Evolutionary conservation across 2,888 invertebrate genomes (phyloP).

Genomic region (Standfussiana lucernea): DNA sequence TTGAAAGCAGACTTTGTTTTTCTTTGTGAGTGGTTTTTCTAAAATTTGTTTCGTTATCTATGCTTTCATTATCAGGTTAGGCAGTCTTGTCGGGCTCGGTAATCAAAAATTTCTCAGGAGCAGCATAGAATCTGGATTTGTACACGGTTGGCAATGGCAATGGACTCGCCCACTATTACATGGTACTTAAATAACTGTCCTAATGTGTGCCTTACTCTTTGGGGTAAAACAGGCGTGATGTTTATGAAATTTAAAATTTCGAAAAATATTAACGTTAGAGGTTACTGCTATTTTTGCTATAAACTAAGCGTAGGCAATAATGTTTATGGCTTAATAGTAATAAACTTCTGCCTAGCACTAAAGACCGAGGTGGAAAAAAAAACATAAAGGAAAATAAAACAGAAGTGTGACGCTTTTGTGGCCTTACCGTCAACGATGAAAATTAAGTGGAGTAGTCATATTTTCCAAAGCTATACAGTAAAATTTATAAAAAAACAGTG

Average conservation of each 20-base stretch:
- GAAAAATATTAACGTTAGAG: background rate
- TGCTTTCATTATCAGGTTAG: background rate
- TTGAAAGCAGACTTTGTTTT: conserved; percentile 15
- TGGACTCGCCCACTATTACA: background rate
- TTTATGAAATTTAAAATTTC: background rate
- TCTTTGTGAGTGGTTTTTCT: background rate
- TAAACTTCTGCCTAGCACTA: conserved; percentile 12
- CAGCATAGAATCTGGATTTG: background rate
- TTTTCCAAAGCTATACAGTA: background rate
- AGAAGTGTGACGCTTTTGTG: background rate
- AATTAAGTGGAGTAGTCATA: background rate
- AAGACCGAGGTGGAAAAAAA: conserved; percentile 27
- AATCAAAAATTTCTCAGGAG: background rate
- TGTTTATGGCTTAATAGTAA: conserved; percentile 23
- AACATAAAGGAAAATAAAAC: conserved; percentile 28
- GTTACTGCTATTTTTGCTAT: background rate
- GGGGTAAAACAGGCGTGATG: background rate
- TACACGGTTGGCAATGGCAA: no score
- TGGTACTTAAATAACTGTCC: background rate
- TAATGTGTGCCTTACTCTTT: background rate
- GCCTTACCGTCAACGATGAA: background rate
- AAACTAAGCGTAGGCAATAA: background rate
- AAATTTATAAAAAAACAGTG: background rate
- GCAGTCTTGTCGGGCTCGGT: background rate
- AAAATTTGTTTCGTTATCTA: no score